Evolutionary conservation across 2,113 vertebrate genomes (phyloP).

Genomic region (Erinaceus europaeus): DNA sequence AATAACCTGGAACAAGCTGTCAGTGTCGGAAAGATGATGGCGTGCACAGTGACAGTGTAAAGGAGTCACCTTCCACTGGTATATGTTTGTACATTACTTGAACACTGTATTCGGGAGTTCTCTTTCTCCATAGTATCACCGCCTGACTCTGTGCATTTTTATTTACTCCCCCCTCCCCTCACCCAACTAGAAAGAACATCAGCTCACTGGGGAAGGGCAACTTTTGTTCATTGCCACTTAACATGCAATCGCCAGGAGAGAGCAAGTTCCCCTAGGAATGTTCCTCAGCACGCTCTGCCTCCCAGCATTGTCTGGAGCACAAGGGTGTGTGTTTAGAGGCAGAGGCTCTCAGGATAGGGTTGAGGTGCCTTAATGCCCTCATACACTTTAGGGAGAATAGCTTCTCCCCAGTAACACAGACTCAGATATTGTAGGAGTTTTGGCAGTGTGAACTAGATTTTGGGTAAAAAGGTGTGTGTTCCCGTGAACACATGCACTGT

Average conservation of each 20-base stretch:
- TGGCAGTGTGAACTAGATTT: neutral
- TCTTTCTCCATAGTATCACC: neutral
- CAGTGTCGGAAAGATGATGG: too few relatives aligned
- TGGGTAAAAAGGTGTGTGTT: neutral
- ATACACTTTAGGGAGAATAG: neutral
- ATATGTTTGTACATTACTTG: neutral
- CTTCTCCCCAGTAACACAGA: neutral
- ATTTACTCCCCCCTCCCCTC: neutral
- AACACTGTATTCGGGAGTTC: neutral
- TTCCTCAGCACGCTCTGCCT: too few relatives aligned
- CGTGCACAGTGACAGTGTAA: neutral
- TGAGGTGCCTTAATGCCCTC: too few relatives aligned
- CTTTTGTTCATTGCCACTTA: neutral
- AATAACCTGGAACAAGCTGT: neutral
- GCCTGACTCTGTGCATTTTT: neutral
- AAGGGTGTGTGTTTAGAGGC: too few relatives aligned
- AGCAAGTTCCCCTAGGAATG: too few relatives aligned
- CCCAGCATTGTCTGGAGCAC: too few relatives aligned
- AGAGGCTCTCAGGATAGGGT: too few relatives aligned
- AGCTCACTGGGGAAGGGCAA: neutral
- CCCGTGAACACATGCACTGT: neutral
- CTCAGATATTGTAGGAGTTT: neutral
- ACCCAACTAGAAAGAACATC: neutral
- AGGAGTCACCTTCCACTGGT: neutral
- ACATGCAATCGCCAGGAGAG: too few relatives aligned